Evolutionary conservation across 2,113 vertebrate genomes (phyloP).

Genomic region (Archocentrus centrarchus): DNA sequence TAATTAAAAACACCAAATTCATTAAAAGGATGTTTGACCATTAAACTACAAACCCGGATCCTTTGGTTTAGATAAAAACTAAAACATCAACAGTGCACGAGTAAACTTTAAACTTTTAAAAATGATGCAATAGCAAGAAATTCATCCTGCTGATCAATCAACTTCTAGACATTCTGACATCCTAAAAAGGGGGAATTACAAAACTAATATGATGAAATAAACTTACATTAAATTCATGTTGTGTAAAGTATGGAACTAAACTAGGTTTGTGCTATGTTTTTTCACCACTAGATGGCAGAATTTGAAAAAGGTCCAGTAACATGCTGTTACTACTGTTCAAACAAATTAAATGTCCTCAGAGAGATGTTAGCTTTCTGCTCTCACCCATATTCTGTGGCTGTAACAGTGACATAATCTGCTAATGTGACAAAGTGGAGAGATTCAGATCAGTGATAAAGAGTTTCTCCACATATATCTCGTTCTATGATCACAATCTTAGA

Average conservation of each 20-base stretch:
- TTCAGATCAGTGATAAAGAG: neutral
- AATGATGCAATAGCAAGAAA: conserved; percentile 17
- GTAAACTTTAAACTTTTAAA: neutral
- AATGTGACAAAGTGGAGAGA: neutral
- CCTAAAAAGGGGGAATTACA: neutral
- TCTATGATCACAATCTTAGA: neutral
- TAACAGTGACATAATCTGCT: neutral
- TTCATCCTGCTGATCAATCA: conserved; percentile 16
- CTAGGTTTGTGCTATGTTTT: neutral
- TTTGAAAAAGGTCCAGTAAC: neutral
- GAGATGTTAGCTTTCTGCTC: neutral
- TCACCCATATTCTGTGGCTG: conserved; percentile 11
- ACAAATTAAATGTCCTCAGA: conserved; percentile 1
- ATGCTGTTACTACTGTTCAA: neutral
- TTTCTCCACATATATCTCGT: neutral
- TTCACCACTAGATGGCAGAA: conserved; percentile 72
- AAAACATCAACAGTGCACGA: neutral
- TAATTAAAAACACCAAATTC: neutral
- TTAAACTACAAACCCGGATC: neutral
- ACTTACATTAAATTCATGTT: neutral
- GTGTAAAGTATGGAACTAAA: neutral
- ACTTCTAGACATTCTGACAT: neutral
- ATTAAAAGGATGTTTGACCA: neutral
- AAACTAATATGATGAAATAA: conserved; percentile 30
- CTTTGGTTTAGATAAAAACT: neutral